Conservation (phyloP, 2,888 invertebrate species). For the Bibio marci region DNA sequence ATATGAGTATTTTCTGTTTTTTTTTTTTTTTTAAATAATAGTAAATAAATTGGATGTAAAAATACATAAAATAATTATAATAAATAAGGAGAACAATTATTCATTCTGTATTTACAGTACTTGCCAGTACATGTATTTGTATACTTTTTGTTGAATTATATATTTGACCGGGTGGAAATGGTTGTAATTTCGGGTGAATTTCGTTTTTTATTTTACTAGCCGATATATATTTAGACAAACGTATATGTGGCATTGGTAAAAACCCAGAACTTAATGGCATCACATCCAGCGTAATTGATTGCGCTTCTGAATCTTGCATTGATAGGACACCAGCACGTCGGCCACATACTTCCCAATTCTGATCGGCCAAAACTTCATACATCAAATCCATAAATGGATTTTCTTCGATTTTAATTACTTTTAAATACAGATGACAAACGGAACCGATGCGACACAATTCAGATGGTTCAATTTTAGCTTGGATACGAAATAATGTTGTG, state of each 20-base stretch:
- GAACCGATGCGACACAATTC: slow-evolving; percentile 82
- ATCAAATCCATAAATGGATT: slow-evolving; percentile 41
- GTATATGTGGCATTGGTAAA: slow-evolving; percentile 71
- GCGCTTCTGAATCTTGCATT: slow-evolving; percentile 47
- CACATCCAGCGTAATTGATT: slow-evolving; percentile 68
- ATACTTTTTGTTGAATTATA: slow-evolving; percentile 83
- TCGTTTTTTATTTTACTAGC: slow-evolving; percentile 40
- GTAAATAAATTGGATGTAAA: neutral
- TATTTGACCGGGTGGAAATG: slow-evolving; percentile 80
- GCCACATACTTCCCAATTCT: slow-evolving; percentile 86
- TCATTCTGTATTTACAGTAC: neutral
- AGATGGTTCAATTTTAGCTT: slow-evolving; percentile 49
- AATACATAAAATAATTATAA: too few species aligned
- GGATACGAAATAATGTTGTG: slow-evolving; percentile 69
- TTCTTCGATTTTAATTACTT: slow-evolving; percentile 42
- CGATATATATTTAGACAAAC: slow-evolving; percentile 78
- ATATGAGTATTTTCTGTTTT: too few species aligned
- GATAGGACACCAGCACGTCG: slow-evolving; percentile 68
- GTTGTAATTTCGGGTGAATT: slow-evolving; percentile 64
- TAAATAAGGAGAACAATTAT: too few species aligned
- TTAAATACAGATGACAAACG: slow-evolving; percentile 66
- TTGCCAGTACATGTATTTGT: slow-evolving; percentile 73
- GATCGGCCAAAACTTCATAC: slow-evolving; percentile 88
- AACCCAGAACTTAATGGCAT: slow-evolving; percentile 87
- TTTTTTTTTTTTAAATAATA: neutral